Base-by-base conservation (phyloP, 30 jellyfish, hydroid and myxozoan species). In the Aurelia aurita region DNA sequence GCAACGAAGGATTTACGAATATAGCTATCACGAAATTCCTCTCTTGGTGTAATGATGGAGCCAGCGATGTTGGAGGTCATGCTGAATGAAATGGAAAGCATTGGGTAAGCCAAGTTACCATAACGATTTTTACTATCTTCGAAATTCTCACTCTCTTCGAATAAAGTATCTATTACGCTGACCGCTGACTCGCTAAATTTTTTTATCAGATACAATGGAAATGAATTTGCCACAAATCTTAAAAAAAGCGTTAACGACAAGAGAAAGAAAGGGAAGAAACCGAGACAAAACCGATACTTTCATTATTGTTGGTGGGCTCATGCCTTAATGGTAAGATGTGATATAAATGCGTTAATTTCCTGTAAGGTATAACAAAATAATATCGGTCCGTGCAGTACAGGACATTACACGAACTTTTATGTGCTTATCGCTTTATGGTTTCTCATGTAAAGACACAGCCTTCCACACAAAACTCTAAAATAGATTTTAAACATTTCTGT, bases 211-310 rank as follows among this genome's bases (percentile, higher is more conserved):
- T 72, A 16, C 31, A 25, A 72, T 72, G 79, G 84, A 25, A 19
- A 72, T 22, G 46, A 28, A 47, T 47, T 72, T 47, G 68, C 69
- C 43, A 47, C 5, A 1, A 47, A 72, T 21, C 34, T 72, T 29
- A 15, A 27, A 72, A 72, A 51, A 22, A 47, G 84, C 60, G 34
- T 72, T 72, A 8, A 49, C 49, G 60, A 25, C 25, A 72, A 51
- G 47, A 25, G 25, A 49, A 43, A 47, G 34, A 19, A 39, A 39
- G 60, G 69, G 66, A 72, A 72, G 79, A 51, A 44, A 72, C 84
- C 84, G 74, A 34, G 69, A 39, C 84, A 72, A 72, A 72, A 28
- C 10, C 79, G 84, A 34, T 72, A 72, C 68, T 26, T 72, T 35
- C 84, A 72, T 29, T 72, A 72, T 35, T 25, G 49, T 34, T 21